Evolutionary conservation across 2,797 vertebrate species (phyloP), one percentile per base, ranked within the genome.

Genomic region (Eospalax fontanierii): DNA sequence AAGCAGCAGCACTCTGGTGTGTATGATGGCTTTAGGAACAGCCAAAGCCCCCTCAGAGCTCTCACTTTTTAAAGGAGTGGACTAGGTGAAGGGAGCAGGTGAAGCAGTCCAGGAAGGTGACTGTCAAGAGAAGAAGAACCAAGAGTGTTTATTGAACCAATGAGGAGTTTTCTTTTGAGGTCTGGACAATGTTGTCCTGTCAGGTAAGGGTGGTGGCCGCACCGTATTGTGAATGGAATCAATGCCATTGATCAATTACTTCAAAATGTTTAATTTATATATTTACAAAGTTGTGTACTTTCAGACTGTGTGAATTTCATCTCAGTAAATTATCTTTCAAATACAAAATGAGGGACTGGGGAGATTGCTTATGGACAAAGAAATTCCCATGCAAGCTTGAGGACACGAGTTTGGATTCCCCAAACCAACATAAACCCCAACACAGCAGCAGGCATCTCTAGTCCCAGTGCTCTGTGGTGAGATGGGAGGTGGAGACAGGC

Each of bases 311-410:
- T 79, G 73, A 90, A 76, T 63, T 71, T 89, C 57, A 59, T 18
- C 61, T 81, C 24, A 43, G 43, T 86, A 61, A 90, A 86, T 71
- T 78, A 73, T 68, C 87, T 89, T 66, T 43, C 89, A 97, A 90
- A 38, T 80, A 54, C 68, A 79, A 50, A 75, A 24, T 28, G 26
- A 73, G 50, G 30, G 16, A 78, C n/a, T 33, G 43, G 28, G 28
- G 30, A 28, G 74, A 46, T 78, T 24, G 63, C 46, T n/a, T 68
- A 38, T 2, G 19, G 57, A n/a, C n/a, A n/a, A n/a, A n/a, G n/a
- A n/a, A n/a, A n/a, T n/a, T n/a, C n/a, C n/a, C n/a, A n/a, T n/a
- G n/a, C n/a, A n/a, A n/a, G n/a, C n/a, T n/a, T n/a, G n/a, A n/a
- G n/a, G n/a, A 65, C 43, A 38, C 65, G 26, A 82, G 10, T 46